Evolutionary conservation across 1,140 invertebrate genomes (phyloP), one percentile per base, ranked within the genome.

Genomic region (Magallana gigas): DNA sequence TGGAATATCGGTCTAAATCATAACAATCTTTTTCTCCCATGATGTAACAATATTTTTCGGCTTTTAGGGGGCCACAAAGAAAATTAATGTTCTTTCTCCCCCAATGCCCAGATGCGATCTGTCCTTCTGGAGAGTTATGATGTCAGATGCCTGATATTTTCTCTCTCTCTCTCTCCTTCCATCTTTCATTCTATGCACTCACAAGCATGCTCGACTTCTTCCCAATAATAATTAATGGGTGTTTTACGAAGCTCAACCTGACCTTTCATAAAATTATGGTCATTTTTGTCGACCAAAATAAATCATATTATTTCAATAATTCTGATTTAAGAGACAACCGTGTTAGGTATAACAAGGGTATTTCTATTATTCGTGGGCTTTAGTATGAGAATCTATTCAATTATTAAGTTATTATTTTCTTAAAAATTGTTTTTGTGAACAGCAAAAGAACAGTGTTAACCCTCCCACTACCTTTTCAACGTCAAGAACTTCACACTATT

Each of bases 21-120:
- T 23, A 12, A 29, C 68, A 76, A 29, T 76, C 68, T 76, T 76
- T 76, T 76, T 12, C 23, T 76, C 23, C 23, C 68, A 18, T 36
- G 23, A 76, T 76, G 68, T 76, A 36, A 76, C 68, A 76, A 76
- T 76, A 76, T 76, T 76, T 76, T 76, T 76, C 68, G 23, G 68
- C 68, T 18, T 71, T 71, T 71, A 76, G 14, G 68, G 36, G 23
- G 68, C 12, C 23, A 76, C 68, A 76, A 76, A 36, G 68, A 76
- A 76, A 76, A 76, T 76, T 71, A 71, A 12, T 48, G 36, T 48
- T 76, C 36, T 76, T 76, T 76, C 23, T 76, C 64, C 29, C 23
- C 36, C 68, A 36, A 76, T 36, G 18, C 68, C 36, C 18, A 29
- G 68, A 29, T 76, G 68, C 68, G 23, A 36, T 76, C 68, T 76